A percentile compares a stretch with the other conserved stretches of the same genome.
These are phyloP conservation scores for Neotoma lepida DNA, from an alignment of 2,113 vertebrate genomes.

Conservation along the genomic window DNA sequence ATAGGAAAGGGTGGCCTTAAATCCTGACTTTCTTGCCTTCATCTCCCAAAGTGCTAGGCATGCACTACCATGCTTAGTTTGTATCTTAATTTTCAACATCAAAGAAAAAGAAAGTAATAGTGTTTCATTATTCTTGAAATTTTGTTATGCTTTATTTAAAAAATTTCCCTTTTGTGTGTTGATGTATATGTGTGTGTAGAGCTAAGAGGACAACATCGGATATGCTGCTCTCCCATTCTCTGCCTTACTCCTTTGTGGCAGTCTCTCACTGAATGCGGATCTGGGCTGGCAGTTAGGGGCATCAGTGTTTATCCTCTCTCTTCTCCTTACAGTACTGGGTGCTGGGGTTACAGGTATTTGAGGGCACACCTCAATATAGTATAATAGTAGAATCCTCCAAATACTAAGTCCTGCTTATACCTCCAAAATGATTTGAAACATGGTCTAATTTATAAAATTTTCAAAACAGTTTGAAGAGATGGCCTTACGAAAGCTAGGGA, in stretches of 20 bases:
- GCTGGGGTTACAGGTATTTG: not conserved
- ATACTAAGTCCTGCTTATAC: not conserved
- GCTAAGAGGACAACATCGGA: too few relatives aligned
- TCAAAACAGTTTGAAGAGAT: slow-evolving; percentile 47
- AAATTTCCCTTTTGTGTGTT: too few relatives aligned
- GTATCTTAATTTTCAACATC: not conserved
- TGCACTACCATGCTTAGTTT: not conserved
- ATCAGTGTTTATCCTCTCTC: not conserved
- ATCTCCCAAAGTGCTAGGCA: not conserved
- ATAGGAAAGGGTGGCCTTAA: not conserved
- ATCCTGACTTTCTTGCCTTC: too few relatives aligned
- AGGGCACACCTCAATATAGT: not conserved
- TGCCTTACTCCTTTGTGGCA: not conserved
- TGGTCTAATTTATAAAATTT: slow-evolving; percentile 13
- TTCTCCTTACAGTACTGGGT: not conserved
- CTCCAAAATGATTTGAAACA: slow-evolving; percentile 22
- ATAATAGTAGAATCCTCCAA: not conserved
- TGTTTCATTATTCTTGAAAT: not conserved
- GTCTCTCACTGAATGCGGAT: not conserved
- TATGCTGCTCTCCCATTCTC: not conserved
- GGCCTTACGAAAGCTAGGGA: not conserved
- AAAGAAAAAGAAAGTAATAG: not conserved
- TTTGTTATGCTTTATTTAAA: not conserved
- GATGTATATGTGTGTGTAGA: not conserved
- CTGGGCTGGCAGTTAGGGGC: not conserved